Conservation (phyloP, 2,888 invertebrate genomes). For the Caenorhabditis doughertyi region DNA sequence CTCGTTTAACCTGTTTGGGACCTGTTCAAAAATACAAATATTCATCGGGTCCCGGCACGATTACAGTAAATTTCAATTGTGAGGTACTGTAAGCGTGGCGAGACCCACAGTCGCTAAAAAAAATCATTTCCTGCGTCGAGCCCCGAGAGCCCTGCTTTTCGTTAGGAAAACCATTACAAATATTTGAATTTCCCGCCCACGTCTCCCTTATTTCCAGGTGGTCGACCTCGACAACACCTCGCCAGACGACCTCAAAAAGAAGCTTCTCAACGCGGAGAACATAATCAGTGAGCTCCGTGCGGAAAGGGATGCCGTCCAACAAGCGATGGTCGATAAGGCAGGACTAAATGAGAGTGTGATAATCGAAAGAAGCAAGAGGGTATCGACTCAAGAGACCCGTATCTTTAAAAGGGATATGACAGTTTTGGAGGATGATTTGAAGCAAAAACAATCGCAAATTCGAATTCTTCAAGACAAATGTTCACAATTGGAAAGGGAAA, state of each 20-base stretch:
- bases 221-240: conserved; percentile 20
- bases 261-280: conserved; percentile 23
- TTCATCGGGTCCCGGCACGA: too few relatives aligned
- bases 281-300: conserved; percentile 29
- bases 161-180: too few relatives aligned
- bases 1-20: too few relatives aligned
- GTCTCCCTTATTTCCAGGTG: conserved; percentile 15
- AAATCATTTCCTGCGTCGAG: too few relatives aligned
- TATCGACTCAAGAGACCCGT: conserved; percentile 53
- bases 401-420: conserved; percentile 40
- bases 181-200: too few relatives aligned
- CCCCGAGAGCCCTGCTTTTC: too few relatives aligned
- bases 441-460: conserved; percentile 32
- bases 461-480: conserved; percentile 14
- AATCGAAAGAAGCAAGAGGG: conserved; percentile 46
- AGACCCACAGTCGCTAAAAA: too few relatives aligned
- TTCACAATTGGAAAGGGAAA: conserved; percentile 22
- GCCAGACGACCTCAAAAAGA: conserved; percentile 19
- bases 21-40: too few relatives aligned
- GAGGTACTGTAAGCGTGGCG: too few relatives aligned
- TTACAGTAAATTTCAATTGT: too few relatives aligned
- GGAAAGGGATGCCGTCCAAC: conserved; percentile 30
- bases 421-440: conserved; percentile 43
- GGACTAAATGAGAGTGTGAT: conserved; percentile 58
- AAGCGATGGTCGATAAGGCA: conserved; percentile 9